Base-by-base conservation (phyloP, 2,797 vertebrate species). In the Sebastes wilsoni region DNA sequence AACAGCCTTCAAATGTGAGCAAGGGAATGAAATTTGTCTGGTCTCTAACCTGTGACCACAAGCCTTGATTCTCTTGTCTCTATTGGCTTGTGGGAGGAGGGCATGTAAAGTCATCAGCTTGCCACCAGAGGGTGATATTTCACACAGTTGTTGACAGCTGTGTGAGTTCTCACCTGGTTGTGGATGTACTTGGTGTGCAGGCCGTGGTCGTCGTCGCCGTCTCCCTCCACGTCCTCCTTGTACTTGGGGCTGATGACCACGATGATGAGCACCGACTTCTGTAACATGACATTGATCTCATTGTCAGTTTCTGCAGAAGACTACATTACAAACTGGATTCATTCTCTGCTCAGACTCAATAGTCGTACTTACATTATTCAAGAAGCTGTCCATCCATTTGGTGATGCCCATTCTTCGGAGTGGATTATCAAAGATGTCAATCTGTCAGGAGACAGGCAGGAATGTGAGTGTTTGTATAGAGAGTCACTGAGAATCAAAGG, bases 181-280 rank as follows among this genome's bases (percentile, higher is more conserved):
- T 99, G 96, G 56, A 99, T 99, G 93, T 98, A 99, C 87, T 98
- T 98, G 67, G 98, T 99, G 96, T 99, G 98, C 91, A 99, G 96
- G 68, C 98, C 97, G 0, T 99, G 98, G 76, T 99, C 97, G 46
- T 99, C 97, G 6, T 95, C 95, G 73, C 96, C 96, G 2, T 95
- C 93, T 67, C 97, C 97, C 91, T 98, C 98, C 87, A 99, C 96
- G 72, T 99, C 98, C 85, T 95, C 93, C 94, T 97, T 98, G 95
- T 99, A 99, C 93, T 96, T 97, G 88, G 98, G 98, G 92, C 98
- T 99, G 95, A 99, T 98, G 88, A 97, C 97, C 93, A 99, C 96
- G 67, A 99, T 97, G 93, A 99, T 99, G 94, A 99, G 96, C 93
- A 99, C 96, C 0, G 97, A 97, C 93, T 97, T 98, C 98, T 99